Conservation (phyloP, 1,140 invertebrate species). For the Drosophila prosaltans region DNA sequence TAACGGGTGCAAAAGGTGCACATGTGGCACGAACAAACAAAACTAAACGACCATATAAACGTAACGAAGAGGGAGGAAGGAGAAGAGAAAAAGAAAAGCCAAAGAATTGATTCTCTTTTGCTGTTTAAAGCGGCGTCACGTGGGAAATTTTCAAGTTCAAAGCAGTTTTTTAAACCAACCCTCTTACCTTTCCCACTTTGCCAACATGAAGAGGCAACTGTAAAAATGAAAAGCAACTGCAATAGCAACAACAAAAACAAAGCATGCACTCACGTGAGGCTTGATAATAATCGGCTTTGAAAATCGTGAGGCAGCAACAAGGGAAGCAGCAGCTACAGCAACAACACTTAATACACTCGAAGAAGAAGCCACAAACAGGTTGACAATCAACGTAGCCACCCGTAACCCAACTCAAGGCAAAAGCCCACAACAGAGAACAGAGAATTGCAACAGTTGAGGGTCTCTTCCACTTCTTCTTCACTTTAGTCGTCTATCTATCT, state of each 20-base stretch:
- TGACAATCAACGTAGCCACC: slow-evolving; percentile 38
- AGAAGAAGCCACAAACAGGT: slow-evolving; percentile 43
- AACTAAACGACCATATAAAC: slow-evolving; percentile 1
- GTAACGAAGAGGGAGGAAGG: slow-evolving; percentile 9
- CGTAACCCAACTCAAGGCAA: slow-evolving; percentile 33
- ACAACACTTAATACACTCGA: slow-evolving; percentile 29
- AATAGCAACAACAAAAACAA: slow-evolving; percentile 53
- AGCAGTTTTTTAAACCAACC: slow-evolving; percentile 61
- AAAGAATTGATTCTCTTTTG: slow-evolving; percentile 44
- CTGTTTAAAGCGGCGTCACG: slow-evolving; percentile 55
- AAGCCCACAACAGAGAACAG: slow-evolving; percentile 27
- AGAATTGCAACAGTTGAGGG: slow-evolving; percentile 21
- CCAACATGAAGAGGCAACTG: slow-evolving; percentile 56
- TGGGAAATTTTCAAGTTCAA: slow-evolving; percentile 81
- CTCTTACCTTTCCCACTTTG: slow-evolving; percentile 9
- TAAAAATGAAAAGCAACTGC: slow-evolving; percentile 48
- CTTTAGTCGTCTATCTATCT: slow-evolving; percentile 12
- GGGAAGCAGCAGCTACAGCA: slow-evolving; percentile 33
- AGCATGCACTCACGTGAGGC: slow-evolving; percentile 76
- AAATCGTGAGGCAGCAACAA: slow-evolving; percentile 62
- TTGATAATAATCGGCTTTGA: slow-evolving; percentile 77
- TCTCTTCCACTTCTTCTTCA: neutral
- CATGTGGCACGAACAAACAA: slow-evolving; percentile 54
- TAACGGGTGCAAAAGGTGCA: slow-evolving; percentile 17
- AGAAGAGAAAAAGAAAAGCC: neutral